Base-by-base conservation (phyloP, 1,140 invertebrate genomes). In the Luehdorfia chinensis region DNA sequence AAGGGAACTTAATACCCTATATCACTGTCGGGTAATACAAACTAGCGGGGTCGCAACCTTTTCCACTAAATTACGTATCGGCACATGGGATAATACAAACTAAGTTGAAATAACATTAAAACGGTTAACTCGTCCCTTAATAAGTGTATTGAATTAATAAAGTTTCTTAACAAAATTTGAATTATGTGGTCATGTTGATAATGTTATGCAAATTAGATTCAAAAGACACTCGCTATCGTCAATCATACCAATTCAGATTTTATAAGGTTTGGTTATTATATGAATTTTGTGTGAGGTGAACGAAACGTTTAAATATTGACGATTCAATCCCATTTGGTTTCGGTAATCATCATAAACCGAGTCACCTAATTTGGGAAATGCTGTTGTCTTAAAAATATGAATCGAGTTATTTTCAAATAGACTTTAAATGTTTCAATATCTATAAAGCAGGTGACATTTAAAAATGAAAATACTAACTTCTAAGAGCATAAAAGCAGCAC, bases 1-100 rank as follows among this genome's bases (percentile, higher is more conserved):
- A 69, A 73, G 68, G 77, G 74, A 81, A 78, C 78, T 81, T 83
- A 85, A 85, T 85, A 78, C 75, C 75, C 79, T 81, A 78, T 85
- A 85, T 81, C 79, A 85, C 74, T 80, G 75, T 76, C 75, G 74
- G 75, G 72, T 64, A 73, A 78, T 71, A 78, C 72, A 79, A 83
- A 83, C 75, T 81, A 75, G 73, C 67, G 59, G 74, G 78, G 67
- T 74, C 77, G 63, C 69, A 78, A 83, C 77, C 78, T 84, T 85
- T 85, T 81, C 75, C 79, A 81, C 70, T 81, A 80, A 84, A 84
- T 85, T 85, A 80, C 77, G 71, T 81, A 85, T 84, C 69, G 76
- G 77, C 69, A 76, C 64, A 72, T 67, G 76, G 75, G 76, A 78
- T 86, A 80, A 80, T 83, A 76, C 75, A 49, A 63, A 67, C 67